Percentiles rank a stretch among this genome's conserved stretches.
phyloP scores from a whole-genome alignment of 2,113 vertebrate genomes.

The Tenebrosternarchus preto region DNA sequence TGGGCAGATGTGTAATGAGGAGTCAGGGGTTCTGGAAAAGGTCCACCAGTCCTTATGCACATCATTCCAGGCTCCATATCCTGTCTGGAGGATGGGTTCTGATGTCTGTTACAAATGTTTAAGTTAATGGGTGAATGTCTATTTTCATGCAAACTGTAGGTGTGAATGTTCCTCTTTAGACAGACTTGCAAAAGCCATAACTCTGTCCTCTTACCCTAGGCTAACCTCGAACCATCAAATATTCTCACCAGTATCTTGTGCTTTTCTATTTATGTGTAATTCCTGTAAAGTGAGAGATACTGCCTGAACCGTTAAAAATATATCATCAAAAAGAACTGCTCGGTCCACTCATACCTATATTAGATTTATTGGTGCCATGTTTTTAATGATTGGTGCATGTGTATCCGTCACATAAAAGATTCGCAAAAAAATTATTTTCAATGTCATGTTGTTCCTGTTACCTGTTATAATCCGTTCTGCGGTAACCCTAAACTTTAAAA shows the following conservation, averaged over 20 bases:
- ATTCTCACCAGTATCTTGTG: background rate
- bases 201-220: background rate
- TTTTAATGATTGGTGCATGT: background rate
- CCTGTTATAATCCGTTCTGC: background rate
- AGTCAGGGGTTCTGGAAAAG: background rate
- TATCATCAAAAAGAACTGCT: background rate
- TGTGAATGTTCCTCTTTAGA: background rate
- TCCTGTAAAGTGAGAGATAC: background rate
- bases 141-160: conserved; percentile 16
- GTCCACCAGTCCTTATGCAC: background rate
- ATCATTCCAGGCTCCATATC: background rate
- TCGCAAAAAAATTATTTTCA: background rate
- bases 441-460: background rate
- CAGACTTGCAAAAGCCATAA: background rate
- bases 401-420: background rate
- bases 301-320: background rate
- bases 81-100: conserved; percentile 1
- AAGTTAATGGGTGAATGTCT: background rate
- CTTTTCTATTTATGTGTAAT: background rate
- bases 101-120: conserved; percentile 31
- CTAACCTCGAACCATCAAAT: background rate
- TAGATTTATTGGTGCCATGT: background rate
- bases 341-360: background rate
- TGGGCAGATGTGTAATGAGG: background rate
- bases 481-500: background rate